Base-by-base conservation (phyloP, 1,140 invertebrate genomes). In the Calliopsis andreniformis region DNA sequence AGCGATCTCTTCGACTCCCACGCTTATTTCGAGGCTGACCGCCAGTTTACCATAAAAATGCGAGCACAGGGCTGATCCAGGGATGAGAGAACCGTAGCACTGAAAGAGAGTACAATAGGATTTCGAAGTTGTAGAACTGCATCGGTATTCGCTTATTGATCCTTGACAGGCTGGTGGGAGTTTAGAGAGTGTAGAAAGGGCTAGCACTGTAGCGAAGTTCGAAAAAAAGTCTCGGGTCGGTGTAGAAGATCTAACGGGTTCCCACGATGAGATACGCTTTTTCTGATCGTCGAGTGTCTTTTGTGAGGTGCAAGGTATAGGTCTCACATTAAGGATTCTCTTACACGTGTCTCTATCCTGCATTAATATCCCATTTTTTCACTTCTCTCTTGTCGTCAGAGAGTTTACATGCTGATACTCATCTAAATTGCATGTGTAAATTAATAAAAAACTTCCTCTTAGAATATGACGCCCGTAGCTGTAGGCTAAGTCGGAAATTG, bases 1-100 rank as follows among this genome's bases (percentile, higher is more conserved):
- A 84, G 77, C 85, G 88, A 90, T 86, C 83, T 82, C 82, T 72
- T 78, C 80, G 85, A 91, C 89, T 91, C 91, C 91, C 91, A 91
- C 90, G 90, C 89, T 82, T 87, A 89, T 91, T 89, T 87, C 87
- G 80, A 80, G 88, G 83, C 78, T 85, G 83, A 86, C 84, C 84
- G 79, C 80, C 76, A 80, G 70, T 81, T 88, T 80, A 88, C 86
- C 85, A 87, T 90, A 87, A 91, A 91, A 90, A 90, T 88, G 83
- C 83, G 86, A 88, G 87, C 85, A 75, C 78, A 79, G 76, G 84
- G 84, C 79, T 84, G 82, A 86, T 84, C 78, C 43, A 42, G 78
- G 84, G 82, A 80, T 69, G 84, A 82, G 61, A 82, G 61, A 16
- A 53, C 58, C 51, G 45, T 55, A 76, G 61, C 61, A 69, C 63